Evolutionary conservation across 2,888 invertebrate species (phyloP).

Genomic region (Hemithea aestivaria): DNA sequence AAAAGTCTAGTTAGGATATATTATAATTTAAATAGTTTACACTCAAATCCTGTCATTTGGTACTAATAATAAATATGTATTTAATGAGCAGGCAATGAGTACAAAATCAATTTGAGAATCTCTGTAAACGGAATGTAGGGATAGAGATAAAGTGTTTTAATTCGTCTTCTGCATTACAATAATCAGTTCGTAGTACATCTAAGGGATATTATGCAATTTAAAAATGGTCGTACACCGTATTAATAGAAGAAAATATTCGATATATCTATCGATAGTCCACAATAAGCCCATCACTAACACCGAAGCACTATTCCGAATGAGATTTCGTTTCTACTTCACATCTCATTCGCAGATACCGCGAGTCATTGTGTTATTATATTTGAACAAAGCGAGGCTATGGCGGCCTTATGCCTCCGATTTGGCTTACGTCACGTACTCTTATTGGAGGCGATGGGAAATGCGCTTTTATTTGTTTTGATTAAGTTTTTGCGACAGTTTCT

Average conservation of each 20-base stretch:
- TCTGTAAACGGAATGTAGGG: no score
- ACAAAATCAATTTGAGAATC: no score
- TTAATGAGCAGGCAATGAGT: no score
- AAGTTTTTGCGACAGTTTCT: constrained; percentile 13
- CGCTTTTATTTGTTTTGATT: constrained; percentile 21
- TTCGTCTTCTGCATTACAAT: no score
- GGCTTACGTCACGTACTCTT: constrained; percentile 62
- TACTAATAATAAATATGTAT: no score
- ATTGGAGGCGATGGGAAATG: constrained; percentile 48
- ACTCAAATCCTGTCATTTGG: no score
- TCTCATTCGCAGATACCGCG: constrained; percentile 64
- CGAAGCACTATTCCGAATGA: constrained; percentile 59
- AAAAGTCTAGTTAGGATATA: no score
- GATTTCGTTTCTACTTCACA: constrained; percentile 62
- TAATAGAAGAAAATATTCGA: constrained; percentile 2
- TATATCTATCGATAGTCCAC: neutral
- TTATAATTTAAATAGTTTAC: no score
- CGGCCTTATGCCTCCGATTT: constrained; percentile 56
- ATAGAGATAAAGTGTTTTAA: no score
- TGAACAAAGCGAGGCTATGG: constrained; percentile 55
- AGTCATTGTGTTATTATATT: constrained; percentile 40
- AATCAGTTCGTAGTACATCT: no score
- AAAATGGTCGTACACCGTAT: neutral
- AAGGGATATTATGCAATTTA: no score
- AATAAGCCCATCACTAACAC: constrained; percentile 35